Evolutionary conservation across 1,140 invertebrate species (phyloP).

Genomic region (Hirudo medicinalis): DNA sequence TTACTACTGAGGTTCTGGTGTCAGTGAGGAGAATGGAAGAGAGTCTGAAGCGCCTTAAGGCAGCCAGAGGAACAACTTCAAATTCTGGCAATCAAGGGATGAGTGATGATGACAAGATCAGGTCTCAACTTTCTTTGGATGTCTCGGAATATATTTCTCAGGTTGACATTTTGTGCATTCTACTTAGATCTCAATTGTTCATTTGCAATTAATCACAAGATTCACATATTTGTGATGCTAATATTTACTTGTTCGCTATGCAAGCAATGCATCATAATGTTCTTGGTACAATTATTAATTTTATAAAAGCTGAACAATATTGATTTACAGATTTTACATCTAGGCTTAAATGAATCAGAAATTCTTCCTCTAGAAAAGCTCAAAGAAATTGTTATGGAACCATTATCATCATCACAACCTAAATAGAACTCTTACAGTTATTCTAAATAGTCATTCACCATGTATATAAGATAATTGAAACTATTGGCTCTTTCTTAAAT

Average conservation of each 20-base stretch:
- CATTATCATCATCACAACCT: conserved; percentile 11
- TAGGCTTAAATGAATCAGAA: not conserved
- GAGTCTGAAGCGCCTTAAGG: conserved; percentile 72
- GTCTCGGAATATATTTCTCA: conserved; percentile 47
- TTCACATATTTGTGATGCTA: too few relatives aligned
- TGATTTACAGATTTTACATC: not conserved
- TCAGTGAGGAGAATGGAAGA: conserved; percentile 89
- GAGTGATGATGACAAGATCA: conserved; percentile 82
- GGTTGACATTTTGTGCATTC: conserved; percentile 27
- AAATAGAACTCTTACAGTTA: not conserved
- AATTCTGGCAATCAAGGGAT: conserved; percentile 38
- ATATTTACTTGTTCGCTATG: too few relatives aligned
- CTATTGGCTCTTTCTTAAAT: too few relatives aligned
- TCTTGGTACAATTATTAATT: not conserved
- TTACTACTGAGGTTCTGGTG: conserved; percentile 70
- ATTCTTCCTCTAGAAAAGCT: not conserved
- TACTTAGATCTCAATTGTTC: too few relatives aligned
- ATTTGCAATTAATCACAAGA: too few relatives aligned
- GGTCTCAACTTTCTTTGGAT: conserved; percentile 73
- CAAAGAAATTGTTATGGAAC: conserved; percentile 7
- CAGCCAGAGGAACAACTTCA: conserved; percentile 40
- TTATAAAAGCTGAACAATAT: not conserved
- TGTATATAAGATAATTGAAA: too few relatives aligned
- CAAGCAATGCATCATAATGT: too few relatives aligned
- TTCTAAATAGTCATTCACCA: too few relatives aligned